Evolutionary conservation across 1,140 invertebrate species (phyloP).

Genomic region (Andricus grossulariae): DNA sequence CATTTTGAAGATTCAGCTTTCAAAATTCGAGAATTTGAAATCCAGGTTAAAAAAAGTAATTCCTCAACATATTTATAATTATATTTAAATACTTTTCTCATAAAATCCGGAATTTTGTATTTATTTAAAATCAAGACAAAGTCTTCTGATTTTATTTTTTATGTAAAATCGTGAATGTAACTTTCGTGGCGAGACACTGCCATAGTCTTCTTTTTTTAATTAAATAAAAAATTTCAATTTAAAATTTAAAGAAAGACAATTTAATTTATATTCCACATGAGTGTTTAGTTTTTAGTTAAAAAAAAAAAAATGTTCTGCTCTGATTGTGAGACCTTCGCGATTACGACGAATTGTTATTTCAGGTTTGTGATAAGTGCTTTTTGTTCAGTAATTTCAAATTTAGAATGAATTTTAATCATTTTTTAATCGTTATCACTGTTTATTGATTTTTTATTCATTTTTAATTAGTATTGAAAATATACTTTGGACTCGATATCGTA

Average conservation of each 20-base stretch:
- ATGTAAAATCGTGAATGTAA: slow-evolving; percentile 5
- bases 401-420: background rate
- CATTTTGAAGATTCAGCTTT: too few species aligned
- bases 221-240: background rate
- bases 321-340: too few species aligned
- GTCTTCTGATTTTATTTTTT: background rate
- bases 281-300: background rate
- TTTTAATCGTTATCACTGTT: too few species aligned
- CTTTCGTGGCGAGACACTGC: background rate
- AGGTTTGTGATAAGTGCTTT: background rate
- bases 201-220: background rate
- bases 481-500: background rate
- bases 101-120: too few species aligned
- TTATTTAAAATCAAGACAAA: background rate
- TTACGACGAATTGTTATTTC: too few species aligned
- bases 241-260: background rate
- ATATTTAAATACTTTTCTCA: too few species aligned
- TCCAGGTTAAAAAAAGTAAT: too few species aligned
- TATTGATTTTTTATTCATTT: too few species aligned
- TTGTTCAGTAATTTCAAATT: slow-evolving; percentile 1
- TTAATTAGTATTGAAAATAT: background rate
- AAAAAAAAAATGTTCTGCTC: background rate
- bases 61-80: too few species aligned
- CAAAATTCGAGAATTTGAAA: too few species aligned
- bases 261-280: background rate